Evolutionary conservation across 2,888 invertebrate species (phyloP).

Genomic region (Acanthoscelides obtectus): DNA sequence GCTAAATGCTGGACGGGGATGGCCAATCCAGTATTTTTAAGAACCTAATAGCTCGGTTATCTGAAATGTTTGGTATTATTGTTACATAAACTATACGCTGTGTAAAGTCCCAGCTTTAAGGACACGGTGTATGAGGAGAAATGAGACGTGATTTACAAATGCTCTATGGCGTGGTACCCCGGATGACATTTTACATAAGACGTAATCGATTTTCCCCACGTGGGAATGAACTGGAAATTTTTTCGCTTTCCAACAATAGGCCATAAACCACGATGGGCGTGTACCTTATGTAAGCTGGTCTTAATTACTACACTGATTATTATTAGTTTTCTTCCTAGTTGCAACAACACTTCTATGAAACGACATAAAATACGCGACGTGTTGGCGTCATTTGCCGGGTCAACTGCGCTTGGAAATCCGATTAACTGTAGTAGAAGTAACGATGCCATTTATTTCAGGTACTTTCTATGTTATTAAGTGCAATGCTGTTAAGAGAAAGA

Average conservation of each 20-base stretch:
- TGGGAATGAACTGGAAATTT: not conserved
- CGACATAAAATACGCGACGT: not conserved
- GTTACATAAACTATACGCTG: no score
- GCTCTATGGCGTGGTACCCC: not conserved
- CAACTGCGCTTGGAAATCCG: not conserved
- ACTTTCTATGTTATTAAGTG: not conserved
- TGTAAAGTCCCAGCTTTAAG: no score
- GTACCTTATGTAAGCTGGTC: not conserved
- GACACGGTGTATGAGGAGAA: no score
- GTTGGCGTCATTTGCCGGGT: not conserved
- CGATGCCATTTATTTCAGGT: slow-evolving; percentile 3
- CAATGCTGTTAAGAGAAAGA: not conserved
- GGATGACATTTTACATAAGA: not conserved
- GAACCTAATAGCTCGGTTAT: no score
- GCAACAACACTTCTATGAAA: not conserved
- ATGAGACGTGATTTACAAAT: not conserved
- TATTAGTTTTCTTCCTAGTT: not conserved
- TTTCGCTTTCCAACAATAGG: not conserved
- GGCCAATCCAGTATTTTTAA: no score
- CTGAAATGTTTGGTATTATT: no score
- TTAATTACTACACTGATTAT: not conserved
- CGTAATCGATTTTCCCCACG: not conserved
- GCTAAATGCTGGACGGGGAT: no score
- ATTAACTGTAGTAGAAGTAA: not conserved
- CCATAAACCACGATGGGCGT: not conserved